Conservation (phyloP, 2,113 vertebrate species). For the Stigmatopora nigra region DNA sequence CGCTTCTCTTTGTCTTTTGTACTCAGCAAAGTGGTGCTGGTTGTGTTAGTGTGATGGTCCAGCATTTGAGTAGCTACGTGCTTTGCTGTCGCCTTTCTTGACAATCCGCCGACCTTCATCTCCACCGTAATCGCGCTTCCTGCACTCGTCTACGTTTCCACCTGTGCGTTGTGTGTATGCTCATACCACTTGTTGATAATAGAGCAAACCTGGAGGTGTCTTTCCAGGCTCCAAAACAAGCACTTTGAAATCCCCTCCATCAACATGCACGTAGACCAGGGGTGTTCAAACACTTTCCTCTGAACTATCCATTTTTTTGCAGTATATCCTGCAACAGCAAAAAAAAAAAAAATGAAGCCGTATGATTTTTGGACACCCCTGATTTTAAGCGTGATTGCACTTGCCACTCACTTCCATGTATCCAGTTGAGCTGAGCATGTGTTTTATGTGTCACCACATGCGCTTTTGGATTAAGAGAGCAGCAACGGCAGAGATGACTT, state of each 20-base stretch:
- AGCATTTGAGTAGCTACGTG: slow-evolving; percentile 16
- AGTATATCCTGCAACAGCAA: neutral
- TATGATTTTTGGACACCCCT: neutral
- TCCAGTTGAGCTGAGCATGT: neutral
- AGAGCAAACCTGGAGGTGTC: slow-evolving; percentile 19
- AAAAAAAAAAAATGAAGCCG: neutral
- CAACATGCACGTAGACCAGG: slow-evolving; percentile 8
- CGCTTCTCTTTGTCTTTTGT: slow-evolving; percentile 30
- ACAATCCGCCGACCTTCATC: neutral
- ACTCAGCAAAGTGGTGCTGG: slow-evolving; percentile 32
- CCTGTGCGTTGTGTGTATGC: slow-evolving; percentile 12
- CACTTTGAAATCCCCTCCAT: slow-evolving; percentile 37
- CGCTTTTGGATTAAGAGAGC: slow-evolving; percentile 1
- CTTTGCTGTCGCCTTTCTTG: no score
- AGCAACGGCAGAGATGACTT: neutral
- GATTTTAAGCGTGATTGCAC: neutral
- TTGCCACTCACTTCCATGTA: neutral
- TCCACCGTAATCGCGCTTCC: neutral
- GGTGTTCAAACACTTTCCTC: neutral
- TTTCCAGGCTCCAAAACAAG: slow-evolving; percentile 25
- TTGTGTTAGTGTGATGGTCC: slow-evolving; percentile 32
- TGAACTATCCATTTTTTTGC: neutral
- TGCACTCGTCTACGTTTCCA: no score
- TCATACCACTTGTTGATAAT: slow-evolving; percentile 38
- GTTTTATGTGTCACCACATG: neutral